These are phyloP conservation scores for Gerris buenoi DNA, from an alignment of 1,140 invertebrate genomes.

Conservation along the genomic window DNA sequence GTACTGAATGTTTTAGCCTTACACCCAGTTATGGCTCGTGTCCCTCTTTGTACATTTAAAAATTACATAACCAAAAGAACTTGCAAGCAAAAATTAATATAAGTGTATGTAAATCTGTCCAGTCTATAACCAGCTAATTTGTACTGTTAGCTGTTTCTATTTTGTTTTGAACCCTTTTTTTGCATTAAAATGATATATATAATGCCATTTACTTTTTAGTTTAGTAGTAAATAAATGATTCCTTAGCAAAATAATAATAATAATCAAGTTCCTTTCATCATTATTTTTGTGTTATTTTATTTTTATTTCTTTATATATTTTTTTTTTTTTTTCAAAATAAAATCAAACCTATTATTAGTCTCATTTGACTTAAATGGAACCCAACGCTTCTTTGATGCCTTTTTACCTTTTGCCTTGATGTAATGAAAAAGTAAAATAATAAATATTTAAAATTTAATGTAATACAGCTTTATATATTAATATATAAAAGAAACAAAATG, in stretches of 20 bases:
- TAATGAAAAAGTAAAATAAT: neutral
- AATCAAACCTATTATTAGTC: neutral
- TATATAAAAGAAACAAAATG: neutral
- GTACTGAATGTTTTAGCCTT: too few species aligned
- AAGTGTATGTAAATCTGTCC: too few species aligned
- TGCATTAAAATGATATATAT: neutral
- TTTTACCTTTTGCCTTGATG: neutral
- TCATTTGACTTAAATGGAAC: neutral
- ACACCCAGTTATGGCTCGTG: too few species aligned
- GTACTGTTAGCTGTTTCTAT: neutral
- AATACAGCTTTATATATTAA: neutral
- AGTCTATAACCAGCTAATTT: too few species aligned
- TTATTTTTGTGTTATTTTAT: neutral
- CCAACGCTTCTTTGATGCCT: neutral
- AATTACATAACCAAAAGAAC: too few species aligned
- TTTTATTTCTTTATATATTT: neutral
- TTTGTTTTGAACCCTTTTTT: neutral
- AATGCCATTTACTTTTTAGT: neutral
- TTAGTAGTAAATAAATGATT: too few species aligned
- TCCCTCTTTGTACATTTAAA: too few species aligned
- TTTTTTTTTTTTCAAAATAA: neutral
- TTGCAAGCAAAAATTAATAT: too few species aligned
- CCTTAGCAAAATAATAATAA: neutral
- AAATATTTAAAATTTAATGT: neutral
- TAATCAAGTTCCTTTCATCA: neutral